Conservation (phyloP, 2,888 invertebrate species). For the Ophion obscuratus region DNA sequence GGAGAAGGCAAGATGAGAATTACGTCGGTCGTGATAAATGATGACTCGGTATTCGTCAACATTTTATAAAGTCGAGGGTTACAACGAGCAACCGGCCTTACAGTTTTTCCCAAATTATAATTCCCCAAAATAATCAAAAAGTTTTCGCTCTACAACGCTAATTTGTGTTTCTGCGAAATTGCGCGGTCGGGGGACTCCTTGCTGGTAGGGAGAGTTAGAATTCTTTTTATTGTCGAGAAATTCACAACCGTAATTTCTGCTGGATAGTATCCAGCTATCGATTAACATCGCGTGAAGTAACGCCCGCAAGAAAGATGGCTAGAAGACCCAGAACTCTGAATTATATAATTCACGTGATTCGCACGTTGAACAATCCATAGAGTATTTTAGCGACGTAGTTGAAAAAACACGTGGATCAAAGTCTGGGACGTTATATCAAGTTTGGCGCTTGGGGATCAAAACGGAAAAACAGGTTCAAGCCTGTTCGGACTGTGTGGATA, state of each 20-base stretch:
- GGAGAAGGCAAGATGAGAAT: not conserved
- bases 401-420: constrained; percentile 1
- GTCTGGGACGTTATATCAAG: not conserved
- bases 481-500: not conserved
- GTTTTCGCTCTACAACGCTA: not conserved
- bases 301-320: no score
- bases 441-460: not conserved
- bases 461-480: constrained; percentile 12
- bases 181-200: not conserved
- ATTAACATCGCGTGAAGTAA: no score
- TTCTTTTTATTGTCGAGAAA: not conserved
- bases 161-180: not conserved
- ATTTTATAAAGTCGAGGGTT: not conserved
- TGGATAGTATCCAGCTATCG: no score
- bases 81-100: not conserved
- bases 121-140: not conserved
- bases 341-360: not conserved
- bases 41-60: not conserved
- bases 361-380: not conserved
- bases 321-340: not conserved
- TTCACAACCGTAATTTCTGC: not conserved
- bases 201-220: no score
- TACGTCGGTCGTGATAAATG: not conserved
- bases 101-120: not conserved
- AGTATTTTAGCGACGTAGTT: constrained; percentile 2